Evolutionary conservation across 2,113 vertebrate species (phyloP).

Genomic region (Semnopithecus entellus): DNA sequence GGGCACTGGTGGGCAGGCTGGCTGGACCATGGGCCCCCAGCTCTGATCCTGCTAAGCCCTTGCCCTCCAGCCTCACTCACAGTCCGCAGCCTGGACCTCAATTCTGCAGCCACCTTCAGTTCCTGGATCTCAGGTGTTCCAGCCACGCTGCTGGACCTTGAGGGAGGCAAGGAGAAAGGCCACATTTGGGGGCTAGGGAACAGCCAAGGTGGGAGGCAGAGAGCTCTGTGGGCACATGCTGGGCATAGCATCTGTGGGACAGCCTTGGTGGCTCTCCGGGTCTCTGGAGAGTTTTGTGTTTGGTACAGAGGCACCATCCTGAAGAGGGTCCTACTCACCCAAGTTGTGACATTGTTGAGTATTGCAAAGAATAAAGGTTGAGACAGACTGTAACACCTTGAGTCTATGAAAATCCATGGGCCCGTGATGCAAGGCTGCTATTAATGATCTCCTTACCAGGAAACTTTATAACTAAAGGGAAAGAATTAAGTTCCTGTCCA

Average conservation of each 20-base stretch:
- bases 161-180: background rate
- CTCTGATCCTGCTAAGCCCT: background rate
- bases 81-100: constrained; percentile 83
- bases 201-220: no score
- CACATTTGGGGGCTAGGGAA: no score
- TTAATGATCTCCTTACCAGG: background rate
- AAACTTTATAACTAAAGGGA: background rate
- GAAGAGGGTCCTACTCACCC: background rate
- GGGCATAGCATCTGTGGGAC: no score
- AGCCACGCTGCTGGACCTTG: constrained; percentile 63
- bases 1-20: background rate
- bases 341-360: background rate
- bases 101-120: constrained; percentile 65
- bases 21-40: background rate
- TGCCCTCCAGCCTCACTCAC: constrained; percentile 79
- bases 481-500: background rate
- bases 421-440: background rate
- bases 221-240: background rate
- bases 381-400: background rate
- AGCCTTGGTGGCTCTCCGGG: background rate
- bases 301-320: background rate
- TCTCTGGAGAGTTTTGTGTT: background rate
- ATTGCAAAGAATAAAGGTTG: background rate
- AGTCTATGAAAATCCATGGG: background rate
- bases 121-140: constrained; percentile 57